Conservation (phyloP, 2,888 invertebrate species). For the Ommatoiulus sabulosus region DNA sequence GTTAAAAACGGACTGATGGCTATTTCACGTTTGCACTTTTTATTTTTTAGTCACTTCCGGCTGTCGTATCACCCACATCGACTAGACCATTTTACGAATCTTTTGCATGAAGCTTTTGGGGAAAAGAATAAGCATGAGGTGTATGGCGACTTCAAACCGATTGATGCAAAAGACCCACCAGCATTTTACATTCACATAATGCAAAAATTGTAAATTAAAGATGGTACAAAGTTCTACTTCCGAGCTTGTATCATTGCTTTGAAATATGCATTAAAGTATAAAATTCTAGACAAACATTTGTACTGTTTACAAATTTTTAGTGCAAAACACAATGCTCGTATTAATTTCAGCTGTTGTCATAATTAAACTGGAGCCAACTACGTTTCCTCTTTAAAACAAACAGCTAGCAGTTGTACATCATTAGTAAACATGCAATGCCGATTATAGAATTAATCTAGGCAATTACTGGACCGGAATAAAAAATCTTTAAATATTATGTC, state of each 20-base stretch:
- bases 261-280: background rate
- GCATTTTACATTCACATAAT: conserved; percentile 89
- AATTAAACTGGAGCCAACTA: too few relatives aligned
- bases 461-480: too few relatives aligned
- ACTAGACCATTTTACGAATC: conserved; percentile 77
- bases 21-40: conserved; percentile 57
- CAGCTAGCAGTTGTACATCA: too few relatives aligned
- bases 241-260: background rate
- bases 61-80: conserved; percentile 90
- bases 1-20: too few relatives aligned
- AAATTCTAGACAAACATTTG: background rate
- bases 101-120: conserved; percentile 80
- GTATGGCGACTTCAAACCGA: conserved; percentile 83
- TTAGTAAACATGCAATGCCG: too few relatives aligned
- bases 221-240: background rate
- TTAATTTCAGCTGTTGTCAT: too few relatives aligned
- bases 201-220: conserved; percentile 71
- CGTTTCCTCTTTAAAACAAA: too few relatives aligned
- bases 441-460: too few relatives aligned
- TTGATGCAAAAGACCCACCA: conserved; percentile 78
- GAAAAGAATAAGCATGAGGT: conserved; percentile 76
- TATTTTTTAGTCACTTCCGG: conserved; percentile 78
- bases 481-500: too few relatives aligned
- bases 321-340: too few relatives aligned
- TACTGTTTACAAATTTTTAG: background rate